phyloP scores from a whole-genome alignment of 1,140 invertebrate species.

The Pseudomyrmex cubaensis region DNA sequence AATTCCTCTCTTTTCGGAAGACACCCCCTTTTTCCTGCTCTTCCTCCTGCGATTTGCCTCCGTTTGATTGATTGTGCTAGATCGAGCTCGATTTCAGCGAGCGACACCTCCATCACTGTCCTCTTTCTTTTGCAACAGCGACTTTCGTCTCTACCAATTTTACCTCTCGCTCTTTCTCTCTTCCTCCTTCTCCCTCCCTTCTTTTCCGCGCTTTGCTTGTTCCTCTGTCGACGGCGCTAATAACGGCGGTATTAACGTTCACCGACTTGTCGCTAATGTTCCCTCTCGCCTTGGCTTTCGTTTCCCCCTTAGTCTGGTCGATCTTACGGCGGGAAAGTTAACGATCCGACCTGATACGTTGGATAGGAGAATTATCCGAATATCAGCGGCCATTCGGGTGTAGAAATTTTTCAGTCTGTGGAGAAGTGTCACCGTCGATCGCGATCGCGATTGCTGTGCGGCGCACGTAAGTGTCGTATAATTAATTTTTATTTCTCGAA shows the following conservation, averaged over 20 bases:
- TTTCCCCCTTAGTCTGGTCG: background rate
- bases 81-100: slow-evolving; percentile 69
- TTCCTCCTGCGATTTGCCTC: slow-evolving; percentile 72
- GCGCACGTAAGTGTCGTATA: slow-evolving; percentile 11
- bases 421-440: slow-evolving; percentile 13
- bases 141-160: background rate
- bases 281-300: background rate
- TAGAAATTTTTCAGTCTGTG: slow-evolving; percentile 44
- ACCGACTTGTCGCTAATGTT: background rate
- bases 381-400: slow-evolving; percentile 24
- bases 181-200: background rate
- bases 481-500: slow-evolving; percentile 39
- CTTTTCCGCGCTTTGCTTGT: background rate
- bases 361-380: slow-evolving; percentile 37
- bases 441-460: too few relatives aligned
- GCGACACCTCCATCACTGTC: slow-evolving; percentile 9
- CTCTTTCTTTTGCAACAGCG: background rate
- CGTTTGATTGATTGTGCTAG: slow-evolving; percentile 75
- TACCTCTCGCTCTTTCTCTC: background rate
- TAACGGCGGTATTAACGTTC: slow-evolving; percentile 67
- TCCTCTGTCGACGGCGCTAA: slow-evolving; percentile 24
- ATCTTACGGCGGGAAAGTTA: slow-evolving; percentile 8
- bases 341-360: slow-evolving; percentile 24
- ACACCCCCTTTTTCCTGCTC: slow-evolving; percentile 52
- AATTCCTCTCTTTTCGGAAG: slow-evolving; percentile 48